Evolutionary conservation across 2,888 invertebrate species (phyloP), one percentile per base, ranked within the genome.

Genomic region (Fragum whitleyi): DNA sequence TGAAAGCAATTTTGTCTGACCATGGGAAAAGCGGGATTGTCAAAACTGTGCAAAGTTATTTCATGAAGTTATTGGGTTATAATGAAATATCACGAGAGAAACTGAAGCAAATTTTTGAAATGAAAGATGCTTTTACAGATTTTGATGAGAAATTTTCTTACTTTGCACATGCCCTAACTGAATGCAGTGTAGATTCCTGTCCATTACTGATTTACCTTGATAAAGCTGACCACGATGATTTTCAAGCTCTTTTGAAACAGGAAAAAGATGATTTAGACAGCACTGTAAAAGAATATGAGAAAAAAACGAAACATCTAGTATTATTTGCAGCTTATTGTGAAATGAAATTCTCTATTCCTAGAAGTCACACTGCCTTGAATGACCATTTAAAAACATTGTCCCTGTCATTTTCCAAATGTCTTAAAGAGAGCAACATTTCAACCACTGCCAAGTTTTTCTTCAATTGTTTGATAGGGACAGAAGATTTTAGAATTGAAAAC

Each of bases 301-400:
- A n/a, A 26, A 32, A 26, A 11, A 21, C 26, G 5, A 7, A 5
- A 53, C 23, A 16, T 7, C 1, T 53, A 29, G 14, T 77, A 0
- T 23, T 67, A 23, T 9, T 79, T 26, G 59, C 55, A 70, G 28
- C 65, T 26, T 14, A 67, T 21, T 59, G 53, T 16, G 69, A 77
- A 68, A 73, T 55, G 7, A 59, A 69, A 28, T 83, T 71, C 32
- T 83, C 77, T 32, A 42, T 74, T 11, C 67, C 76, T 59, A 76
- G 55, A 55, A 51, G 72, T 11, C 39, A 67, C 7, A 51, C 19
- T 26, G 29, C 42, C 9, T 21, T 76, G 14, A 57, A 74, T 76
- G 82, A 78, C 29, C 69, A 47, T 6, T 28, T 19, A 0, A 76
- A 47, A 53, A 39, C 21, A 14, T 55, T 51, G 14, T 75, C 78